phyloP scores from a whole-genome alignment of 2,797 vertebrate genomes.

The Alexandromys oeconomus region DNA sequence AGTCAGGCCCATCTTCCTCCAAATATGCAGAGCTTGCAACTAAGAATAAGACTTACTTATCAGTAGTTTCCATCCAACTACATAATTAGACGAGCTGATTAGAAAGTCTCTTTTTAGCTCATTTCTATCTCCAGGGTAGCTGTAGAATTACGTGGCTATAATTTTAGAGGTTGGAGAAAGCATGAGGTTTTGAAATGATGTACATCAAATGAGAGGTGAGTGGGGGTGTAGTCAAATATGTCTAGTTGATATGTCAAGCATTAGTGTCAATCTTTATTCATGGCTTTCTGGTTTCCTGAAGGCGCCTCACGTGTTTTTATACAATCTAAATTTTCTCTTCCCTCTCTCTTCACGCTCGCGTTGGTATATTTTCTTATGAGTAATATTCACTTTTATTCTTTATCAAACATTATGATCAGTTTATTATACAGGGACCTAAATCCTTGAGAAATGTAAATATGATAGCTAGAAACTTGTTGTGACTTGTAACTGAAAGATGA shows the following conservation, averaged over 20 bases:
- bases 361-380: background rate
- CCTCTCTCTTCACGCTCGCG: background rate
- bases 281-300: constrained; percentile 19
- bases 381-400: background rate
- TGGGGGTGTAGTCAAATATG: background rate
- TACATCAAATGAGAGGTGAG: constrained; percentile 46
- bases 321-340: background rate
- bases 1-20: background rate
- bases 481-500: background rate
- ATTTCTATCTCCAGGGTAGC: constrained; percentile 69
- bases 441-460: constrained; percentile 55
- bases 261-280: constrained; percentile 28
- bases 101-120: constrained; percentile 77
- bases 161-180: constrained; percentile 64
- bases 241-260: background rate
- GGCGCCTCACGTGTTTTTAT: background rate
- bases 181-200: background rate
- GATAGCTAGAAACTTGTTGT: constrained; percentile 47
- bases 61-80: constrained; percentile 71
- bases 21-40: constrained; percentile 39
- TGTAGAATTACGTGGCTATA: constrained; percentile 62
- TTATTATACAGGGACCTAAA: constrained; percentile 46
- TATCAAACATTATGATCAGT: background rate
- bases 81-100: constrained; percentile 77
- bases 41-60: constrained; percentile 61